These are phyloP conservation scores for Lethenteron reissneri DNA, from an alignment of 2,113 vertebrate genomes.

Conservation along the genomic window DNA sequence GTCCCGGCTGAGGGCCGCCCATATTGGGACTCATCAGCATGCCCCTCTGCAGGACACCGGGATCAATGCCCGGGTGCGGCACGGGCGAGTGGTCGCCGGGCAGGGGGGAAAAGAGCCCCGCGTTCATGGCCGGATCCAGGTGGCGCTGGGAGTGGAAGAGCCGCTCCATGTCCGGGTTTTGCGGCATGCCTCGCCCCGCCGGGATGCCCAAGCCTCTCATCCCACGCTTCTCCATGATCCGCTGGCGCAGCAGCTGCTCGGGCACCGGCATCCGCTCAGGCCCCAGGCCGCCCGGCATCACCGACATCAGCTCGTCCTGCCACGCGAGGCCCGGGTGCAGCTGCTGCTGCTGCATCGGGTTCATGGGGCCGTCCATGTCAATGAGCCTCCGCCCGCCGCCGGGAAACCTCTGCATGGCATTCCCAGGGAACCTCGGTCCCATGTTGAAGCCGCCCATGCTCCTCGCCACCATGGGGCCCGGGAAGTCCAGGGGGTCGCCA, in stretches of 20 bases:
- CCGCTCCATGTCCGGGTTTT: slow-evolving; percentile 55
- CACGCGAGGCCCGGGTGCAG: slow-evolving; percentile 52
- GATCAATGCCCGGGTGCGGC: too few species aligned
- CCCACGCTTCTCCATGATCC: slow-evolving; percentile 53
- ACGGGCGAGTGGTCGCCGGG: too few species aligned
- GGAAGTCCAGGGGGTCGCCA: slow-evolving; percentile 35
- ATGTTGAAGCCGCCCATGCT: slow-evolving; percentile 28
- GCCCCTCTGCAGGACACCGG: too few species aligned
- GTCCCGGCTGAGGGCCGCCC: slow-evolving; percentile 31
- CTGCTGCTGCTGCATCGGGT: slow-evolving; percentile 31
- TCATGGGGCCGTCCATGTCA: slow-evolving; percentile 42
- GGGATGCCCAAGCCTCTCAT: slow-evolving; percentile 33
- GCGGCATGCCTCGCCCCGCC: slow-evolving; percentile 27
- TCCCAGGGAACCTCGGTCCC: slow-evolving; percentile 44
- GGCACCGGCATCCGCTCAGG: slow-evolving; percentile 46
- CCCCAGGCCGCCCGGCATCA: slow-evolving; percentile 37
- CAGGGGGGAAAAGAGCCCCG: slow-evolving; percentile 12
- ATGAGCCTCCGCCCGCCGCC: slow-evolving; percentile 46
- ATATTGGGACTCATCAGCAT: too few species aligned
- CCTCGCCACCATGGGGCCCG: slow-evolving; percentile 35
- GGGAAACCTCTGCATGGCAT: slow-evolving; percentile 31
- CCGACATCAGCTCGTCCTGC: slow-evolving; percentile 51
- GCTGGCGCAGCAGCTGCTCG: slow-evolving; percentile 67
- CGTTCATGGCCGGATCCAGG: slow-evolving; percentile 24
- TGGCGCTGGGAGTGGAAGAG: slow-evolving; percentile 37